Base-by-base conservation (phyloP, 2,113 vertebrate species). In the Paratilapia polleni region DNA sequence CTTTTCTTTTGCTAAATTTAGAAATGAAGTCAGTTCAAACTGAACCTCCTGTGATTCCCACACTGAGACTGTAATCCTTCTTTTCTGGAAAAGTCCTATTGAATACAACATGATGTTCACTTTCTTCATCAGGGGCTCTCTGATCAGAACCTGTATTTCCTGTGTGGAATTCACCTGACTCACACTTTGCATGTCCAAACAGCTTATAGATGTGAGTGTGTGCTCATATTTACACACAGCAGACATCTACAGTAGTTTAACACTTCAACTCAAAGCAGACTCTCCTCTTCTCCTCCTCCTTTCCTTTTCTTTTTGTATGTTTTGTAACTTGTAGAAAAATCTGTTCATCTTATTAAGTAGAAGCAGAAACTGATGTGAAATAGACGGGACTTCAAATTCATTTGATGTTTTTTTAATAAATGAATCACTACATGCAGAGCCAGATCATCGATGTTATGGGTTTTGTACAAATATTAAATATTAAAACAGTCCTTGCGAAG, bases 321-420 rank as follows among this genome's bases (percentile, higher is more conserved):
- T 31, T 31, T 31, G 3, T 4, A 31, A 31, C 28, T 0, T 66
- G 62, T 66, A 15, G 20, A 24, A 0, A 66, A 31, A 31, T 31
- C 28, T 31, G 4, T 36, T 8, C 4, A 4, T 36, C 36, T 36
- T 8, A 36, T 8, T 36, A 36, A 36, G 8, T 5, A 36, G 36
- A 36, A 36, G 36, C 36, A 6, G 36, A 31, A 31, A 31, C 6
- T 4, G 6, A 36, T 8, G 36, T 36, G 6, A 36, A 31, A 31
- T 2, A 31, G 28, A 3, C 36, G 8, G 6, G 36, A 8, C 6
- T 36, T 3, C 8, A 6, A 36, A 6, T 36, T 36, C 63, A 17
- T 41, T 4, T 43, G 63, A 24, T 0, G 0, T 15, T 43, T 3
- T 66, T 43, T 26, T 0, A 43, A 43, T 10, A 17, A 36, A 36